Conservation (phyloP, 2,888 invertebrate species). For the Polymixis flavicincta region DNA sequence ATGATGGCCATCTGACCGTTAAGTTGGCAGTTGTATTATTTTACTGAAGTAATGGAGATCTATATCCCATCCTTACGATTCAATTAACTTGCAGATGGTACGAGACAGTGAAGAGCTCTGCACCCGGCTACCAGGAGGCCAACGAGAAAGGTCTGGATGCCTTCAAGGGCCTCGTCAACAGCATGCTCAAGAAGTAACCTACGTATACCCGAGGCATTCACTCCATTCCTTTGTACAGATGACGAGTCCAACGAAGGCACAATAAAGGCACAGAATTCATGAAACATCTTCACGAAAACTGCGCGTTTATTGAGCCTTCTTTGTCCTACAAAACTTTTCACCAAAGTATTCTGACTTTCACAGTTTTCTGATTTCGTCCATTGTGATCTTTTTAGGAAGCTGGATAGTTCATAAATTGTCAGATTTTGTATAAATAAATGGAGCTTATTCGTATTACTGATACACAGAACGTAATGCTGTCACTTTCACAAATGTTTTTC, state of each 20-base stretch:
- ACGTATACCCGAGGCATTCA: constrained; percentile 13
- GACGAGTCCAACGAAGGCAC: constrained; percentile 20
- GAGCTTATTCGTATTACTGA: constrained; percentile 39
- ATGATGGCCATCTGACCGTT: no score
- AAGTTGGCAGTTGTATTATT: background rate
- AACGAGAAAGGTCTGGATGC: constrained; percentile 90
- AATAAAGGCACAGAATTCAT: constrained; percentile 10
- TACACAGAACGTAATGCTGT: constrained; percentile 61
- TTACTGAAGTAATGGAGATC: no score
- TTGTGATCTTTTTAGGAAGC: background rate
- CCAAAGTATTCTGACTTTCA: background rate
- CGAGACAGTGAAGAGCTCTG: constrained; percentile 83
- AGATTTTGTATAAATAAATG: constrained; percentile 51
- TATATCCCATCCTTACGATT: constrained; percentile 6
- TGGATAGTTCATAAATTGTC: background rate
- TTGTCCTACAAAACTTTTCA: background rate
- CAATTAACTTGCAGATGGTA: constrained; percentile 80
- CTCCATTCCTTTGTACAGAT: constrained; percentile 58
- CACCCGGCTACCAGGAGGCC: constrained; percentile 89
- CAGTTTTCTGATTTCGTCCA: constrained; percentile 1
- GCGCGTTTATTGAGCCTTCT: constrained; percentile 18
- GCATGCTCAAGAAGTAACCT: constrained; percentile 84
- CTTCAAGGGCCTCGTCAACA: constrained; percentile 88
- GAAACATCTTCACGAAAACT: background rate
- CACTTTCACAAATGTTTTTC: constrained; percentile 67